Base-by-base conservation (phyloP, 2,888 invertebrate genomes). In the Tetragonisca angustula region DNA sequence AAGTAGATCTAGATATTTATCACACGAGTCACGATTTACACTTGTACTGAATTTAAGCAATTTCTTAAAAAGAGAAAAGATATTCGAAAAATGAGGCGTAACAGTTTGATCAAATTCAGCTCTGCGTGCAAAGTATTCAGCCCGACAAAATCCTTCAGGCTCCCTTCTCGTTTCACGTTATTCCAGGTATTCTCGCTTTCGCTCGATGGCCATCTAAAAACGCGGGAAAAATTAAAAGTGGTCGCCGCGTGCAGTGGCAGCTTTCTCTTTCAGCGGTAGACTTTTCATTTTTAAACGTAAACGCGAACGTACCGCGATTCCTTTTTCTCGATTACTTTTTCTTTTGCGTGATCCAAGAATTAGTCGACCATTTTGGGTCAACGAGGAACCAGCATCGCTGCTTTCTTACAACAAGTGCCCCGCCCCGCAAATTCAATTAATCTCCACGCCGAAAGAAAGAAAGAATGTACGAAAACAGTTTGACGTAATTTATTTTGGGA, bases 71-170 rank as follows among this genome's bases (percentile, higher is more conserved):
- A 9, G 43, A 2, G 9, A 43, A 43, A 11, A 43, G 9, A 9
- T 43, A 43, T 11, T 0, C 43, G 43, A 43, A 9, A 36, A 36
- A 36, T 9, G 9, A 6, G 36, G 9, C 9, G 2, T 43, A 11
- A 43, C 9, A 43, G 43, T 43, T 43, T 43, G 9, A 9, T 43
- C 43, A 43, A 43, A 11, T 43, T 43, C 2, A 62, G 61, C 61
- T 75, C 79, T 80, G 70, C 79, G 79, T 82, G 85, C 82, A 85
- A 85, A 86, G 86, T 86, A 78, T 80, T 75, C 77, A 78, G 50
- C 73, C 75, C 84, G 64, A 81, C 84, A 81, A 77, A 78, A 85
- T 84, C 76, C 85, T 85, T 65, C 43, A 84, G 77, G 19, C 56
- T 64, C 70, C 62, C 71, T 64, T 52, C 36, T 50, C 62, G 11